Evolutionary conservation across 2,888 invertebrate genomes (phyloP).

Genomic region (Reticulitermes lucifugus): DNA sequence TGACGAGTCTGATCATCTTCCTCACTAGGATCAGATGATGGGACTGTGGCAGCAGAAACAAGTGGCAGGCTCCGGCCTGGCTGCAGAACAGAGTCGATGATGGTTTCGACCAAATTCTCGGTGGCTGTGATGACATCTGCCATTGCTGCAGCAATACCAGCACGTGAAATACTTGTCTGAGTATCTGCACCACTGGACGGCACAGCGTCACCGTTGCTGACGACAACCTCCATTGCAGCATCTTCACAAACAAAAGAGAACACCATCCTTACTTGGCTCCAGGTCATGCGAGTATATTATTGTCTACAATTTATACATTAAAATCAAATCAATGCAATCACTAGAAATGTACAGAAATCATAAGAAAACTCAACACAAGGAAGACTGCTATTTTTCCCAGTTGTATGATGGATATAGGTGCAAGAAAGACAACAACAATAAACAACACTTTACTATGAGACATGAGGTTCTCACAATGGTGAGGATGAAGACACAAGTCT

Average conservation of each 20-base stretch:
- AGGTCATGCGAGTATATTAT: too few species aligned
- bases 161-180: background rate
- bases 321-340: too few species aligned
- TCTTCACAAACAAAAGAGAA: conserved; percentile 2
- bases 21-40: background rate
- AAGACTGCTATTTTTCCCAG: too few species aligned
- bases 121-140: conserved; percentile 40
- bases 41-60: background rate
- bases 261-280: too few species aligned
- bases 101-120: conserved; percentile 62
- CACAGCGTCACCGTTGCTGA: background rate
- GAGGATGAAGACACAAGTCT: too few species aligned
- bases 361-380: too few species aligned
- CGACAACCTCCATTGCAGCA: conserved; percentile 30
- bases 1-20: background rate
- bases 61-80: conserved; percentile 54
- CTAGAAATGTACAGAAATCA: too few species aligned
- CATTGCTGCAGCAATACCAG: background rate
- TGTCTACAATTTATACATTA: too few species aligned
- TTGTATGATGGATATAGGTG: too few species aligned
- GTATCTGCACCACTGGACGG: background rate
- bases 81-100: conserved; percentile 64
- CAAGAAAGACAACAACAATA: too few species aligned
- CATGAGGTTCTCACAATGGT: too few species aligned
- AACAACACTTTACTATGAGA: too few species aligned